Base-by-base conservation (phyloP, 1,140 invertebrate species). In the Drosophila arawakana region DNA sequence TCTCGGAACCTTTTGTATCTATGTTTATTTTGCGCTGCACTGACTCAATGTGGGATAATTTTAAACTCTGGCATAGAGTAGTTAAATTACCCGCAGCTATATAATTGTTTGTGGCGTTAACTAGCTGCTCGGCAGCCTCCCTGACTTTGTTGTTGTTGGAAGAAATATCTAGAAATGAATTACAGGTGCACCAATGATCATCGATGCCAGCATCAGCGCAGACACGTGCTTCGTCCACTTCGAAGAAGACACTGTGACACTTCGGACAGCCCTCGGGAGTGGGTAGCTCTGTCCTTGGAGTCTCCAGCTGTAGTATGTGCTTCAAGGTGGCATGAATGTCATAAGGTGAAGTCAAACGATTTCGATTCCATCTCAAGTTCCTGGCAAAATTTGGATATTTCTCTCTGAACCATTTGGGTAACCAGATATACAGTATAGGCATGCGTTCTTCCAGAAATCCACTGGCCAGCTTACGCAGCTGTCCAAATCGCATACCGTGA, bases 401-500 rank as follows among this genome's bases (percentile, higher is more conserved):
- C 9, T 94, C 69, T 21, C 93, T 92, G 80, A 97, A 97, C 93
- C 95, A 96, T 50, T 95, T 92, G 0, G 98, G 98, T 3, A 98
- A 63, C 63, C 95, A 94, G 2, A 98, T 92, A 73, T 96, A 96
- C 9, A 97, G 93, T 74, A 98, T 96, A 0, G 98, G 98, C 35
- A 99, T 92, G 34, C 97, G 92, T 90, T 98, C 98, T 92, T 99
- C 98, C 97, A 94, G 91, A 96, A 81, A 95, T 0, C 98, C 98
- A 61, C 96, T 94, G 78, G 76, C 44, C 21, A 92, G 52, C 50
- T 94, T 92, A 11, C 96, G 91, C 25, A 98, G 95, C 4, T 93
- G 90, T 3, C 98, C 98, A 93, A 96, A 98, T 21, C 98, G 92
- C 88, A 97, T 96, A 0, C 98, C 98, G 92, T 99, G 98, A 92